Conservation (phyloP, 2,888 invertebrate species). For the Cremastobaeus sp. region DNA sequence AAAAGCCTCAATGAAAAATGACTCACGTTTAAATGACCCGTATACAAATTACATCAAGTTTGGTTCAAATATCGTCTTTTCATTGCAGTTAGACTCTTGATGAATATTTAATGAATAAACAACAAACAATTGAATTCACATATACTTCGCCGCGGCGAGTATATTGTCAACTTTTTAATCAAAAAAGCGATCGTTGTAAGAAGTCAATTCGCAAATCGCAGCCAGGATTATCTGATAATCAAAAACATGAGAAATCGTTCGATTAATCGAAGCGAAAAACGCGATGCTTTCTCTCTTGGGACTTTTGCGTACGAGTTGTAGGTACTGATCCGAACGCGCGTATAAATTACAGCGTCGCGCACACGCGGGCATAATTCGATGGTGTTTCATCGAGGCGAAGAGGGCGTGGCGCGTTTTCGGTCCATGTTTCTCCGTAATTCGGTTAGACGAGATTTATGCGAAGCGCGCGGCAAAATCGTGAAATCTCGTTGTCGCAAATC, state of each 20-base stretch:
- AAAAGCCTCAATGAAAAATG: no score
- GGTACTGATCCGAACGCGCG: conserved; percentile 19
- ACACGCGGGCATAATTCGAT: conserved; percentile 64
- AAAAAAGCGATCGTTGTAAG: conserved; percentile 10
- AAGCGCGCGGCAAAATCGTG: conserved; percentile 66
- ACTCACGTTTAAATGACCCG: no score
- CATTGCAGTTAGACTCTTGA: no score
- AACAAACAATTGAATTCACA: no score
- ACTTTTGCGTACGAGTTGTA: conserved; percentile 26
- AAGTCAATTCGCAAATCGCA: background rate
- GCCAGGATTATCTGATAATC: conserved; percentile 32
- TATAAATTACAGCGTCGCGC: conserved; percentile 48
- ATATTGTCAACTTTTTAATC: conserved; percentile 15
- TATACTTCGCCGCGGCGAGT: no score
- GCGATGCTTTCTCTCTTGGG: conserved; percentile 8
- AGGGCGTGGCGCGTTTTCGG: conserved; percentile 72
- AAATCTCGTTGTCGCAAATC: conserved; percentile 55
- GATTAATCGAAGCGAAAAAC: conserved; percentile 51
- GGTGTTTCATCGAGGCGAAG: conserved; percentile 73
- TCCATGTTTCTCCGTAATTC: conserved; percentile 76
- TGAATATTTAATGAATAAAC: background rate
- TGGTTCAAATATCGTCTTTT: no score
- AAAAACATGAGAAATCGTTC: conserved; percentile 46
- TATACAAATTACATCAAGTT: no score
- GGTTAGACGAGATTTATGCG: conserved; percentile 77